Conservation (phyloP, 2,797 vertebrate genomes). For the Dallia pectoralis region DNA sequence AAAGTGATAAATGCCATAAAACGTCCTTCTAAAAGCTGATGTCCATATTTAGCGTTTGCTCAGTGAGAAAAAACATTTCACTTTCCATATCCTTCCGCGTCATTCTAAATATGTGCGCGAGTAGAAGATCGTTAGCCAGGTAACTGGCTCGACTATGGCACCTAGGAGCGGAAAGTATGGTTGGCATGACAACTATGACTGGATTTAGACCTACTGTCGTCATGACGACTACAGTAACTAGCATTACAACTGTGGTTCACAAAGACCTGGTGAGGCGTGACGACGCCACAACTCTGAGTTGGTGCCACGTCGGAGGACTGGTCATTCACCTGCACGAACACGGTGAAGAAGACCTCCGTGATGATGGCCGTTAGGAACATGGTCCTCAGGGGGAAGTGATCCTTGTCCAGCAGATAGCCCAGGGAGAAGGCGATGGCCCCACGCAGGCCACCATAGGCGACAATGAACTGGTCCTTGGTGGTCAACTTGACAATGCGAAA, state of each 20-base stretch:
- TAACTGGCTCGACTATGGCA: neutral
- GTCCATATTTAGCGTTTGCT: neutral
- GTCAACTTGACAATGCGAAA: constrained; percentile 97
- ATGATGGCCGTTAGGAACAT: constrained; percentile 98
- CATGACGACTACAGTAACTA: neutral
- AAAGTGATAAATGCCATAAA: neutral
- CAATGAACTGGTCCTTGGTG: constrained; percentile 97
- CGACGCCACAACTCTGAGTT: neutral
- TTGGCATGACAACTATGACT: neutral
- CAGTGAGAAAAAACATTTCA: neutral
- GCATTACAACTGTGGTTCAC: neutral
- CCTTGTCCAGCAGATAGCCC: constrained; percentile 81
- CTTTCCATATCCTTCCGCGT: too few species aligned
- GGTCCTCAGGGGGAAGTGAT: constrained; percentile 77
- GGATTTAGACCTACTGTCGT: too few species aligned
- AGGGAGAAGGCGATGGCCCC: constrained; percentile 98
- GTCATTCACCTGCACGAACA: constrained; percentile 90
- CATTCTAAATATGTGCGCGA: too few species aligned
- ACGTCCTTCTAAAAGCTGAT: neutral
- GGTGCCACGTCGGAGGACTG: neutral
- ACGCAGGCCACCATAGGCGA: constrained; percentile 93
- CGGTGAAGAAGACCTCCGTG: constrained; percentile 97
- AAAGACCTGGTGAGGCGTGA: neutral
- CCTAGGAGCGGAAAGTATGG: neutral
- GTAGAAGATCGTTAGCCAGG: neutral